Conservation (phyloP, 2,113 vertebrate genomes). For the Panurus biarmicus region DNA sequence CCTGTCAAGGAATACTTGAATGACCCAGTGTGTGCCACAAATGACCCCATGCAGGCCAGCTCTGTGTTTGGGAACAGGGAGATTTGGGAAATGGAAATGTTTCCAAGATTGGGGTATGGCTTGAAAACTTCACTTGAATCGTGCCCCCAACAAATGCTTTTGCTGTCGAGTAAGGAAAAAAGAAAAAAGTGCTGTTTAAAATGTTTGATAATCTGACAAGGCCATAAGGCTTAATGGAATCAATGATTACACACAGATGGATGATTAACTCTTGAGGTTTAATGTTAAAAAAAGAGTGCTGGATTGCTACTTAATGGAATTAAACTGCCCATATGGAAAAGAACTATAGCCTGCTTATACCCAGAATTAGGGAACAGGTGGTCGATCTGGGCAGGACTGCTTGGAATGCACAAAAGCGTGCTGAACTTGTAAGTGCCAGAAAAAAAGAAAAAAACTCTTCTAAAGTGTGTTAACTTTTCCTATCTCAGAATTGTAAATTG, state of each 20-base stretch:
- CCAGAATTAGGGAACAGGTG: conserved; percentile 81
- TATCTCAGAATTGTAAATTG: conserved; percentile 56
- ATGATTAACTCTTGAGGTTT: conserved; percentile 81
- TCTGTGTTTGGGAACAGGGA: background rate
- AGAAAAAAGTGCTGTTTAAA: conserved; percentile 69
- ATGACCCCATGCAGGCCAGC: background rate
- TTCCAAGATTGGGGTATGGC: background rate
- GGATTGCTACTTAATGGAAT: conserved; percentile 81
- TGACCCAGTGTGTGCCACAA: background rate
- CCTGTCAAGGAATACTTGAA: background rate
- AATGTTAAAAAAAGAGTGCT: conserved; percentile 73
- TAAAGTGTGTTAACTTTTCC: conserved; percentile 65
- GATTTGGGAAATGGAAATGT: background rate
- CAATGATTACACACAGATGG: conserved; percentile 84
- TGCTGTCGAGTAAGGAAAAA: conserved; percentile 62
- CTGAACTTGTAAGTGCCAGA: conserved; percentile 73
- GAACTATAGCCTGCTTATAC: conserved; percentile 78
- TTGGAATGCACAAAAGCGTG: conserved; percentile 76
- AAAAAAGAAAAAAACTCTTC: conserved; percentile 54
- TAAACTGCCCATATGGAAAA: conserved; percentile 82
- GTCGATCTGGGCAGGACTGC: conserved; percentile 76
- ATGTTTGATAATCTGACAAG: conserved; percentile 82
- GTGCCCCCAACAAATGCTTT: conserved; percentile 69
- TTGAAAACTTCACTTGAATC: conserved; percentile 55
- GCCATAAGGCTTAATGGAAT: conserved; percentile 85